Evolutionary conservation across 2,888 invertebrate genomes (phyloP).

Genomic region (Ophion costatus): DNA sequence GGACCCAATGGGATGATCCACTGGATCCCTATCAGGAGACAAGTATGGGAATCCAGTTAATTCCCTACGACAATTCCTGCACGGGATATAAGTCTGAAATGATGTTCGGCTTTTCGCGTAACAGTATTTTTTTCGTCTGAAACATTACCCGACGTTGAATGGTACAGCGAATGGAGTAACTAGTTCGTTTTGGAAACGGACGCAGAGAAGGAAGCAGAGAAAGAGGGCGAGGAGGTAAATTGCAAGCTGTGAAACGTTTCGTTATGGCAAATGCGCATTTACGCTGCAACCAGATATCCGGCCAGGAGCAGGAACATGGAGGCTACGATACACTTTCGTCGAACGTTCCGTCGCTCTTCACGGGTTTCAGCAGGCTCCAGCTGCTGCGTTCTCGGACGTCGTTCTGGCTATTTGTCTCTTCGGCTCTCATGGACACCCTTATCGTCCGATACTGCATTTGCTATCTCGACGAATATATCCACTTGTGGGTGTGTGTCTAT

Average conservation of each 20-base stretch:
- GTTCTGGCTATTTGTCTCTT: slow-evolving; percentile 64
- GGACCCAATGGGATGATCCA: too few relatives aligned
- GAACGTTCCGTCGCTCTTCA: slow-evolving; percentile 42
- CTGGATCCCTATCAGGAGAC: too few relatives aligned
- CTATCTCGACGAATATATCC: slow-evolving; percentile 32
- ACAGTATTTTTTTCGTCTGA: background rate
- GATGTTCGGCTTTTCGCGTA: too few relatives aligned
- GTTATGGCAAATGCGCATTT: background rate
- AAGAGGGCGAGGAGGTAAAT: too few relatives aligned
- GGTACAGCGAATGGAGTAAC: too few relatives aligned
- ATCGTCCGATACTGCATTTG: slow-evolving; percentile 37
- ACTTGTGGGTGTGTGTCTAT: background rate
- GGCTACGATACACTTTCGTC: slow-evolving; percentile 39
- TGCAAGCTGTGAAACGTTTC: background rate
- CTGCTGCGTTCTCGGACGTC: slow-evolving; percentile 61
- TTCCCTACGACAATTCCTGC: too few relatives aligned
- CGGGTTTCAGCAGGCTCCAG: slow-evolving; percentile 26
- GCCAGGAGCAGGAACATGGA: slow-evolving; percentile 42
- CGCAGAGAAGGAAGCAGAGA: background rate
- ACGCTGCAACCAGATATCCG: slow-evolving; percentile 19
- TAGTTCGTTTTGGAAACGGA: too few relatives aligned
- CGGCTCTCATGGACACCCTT: slow-evolving; percentile 46
- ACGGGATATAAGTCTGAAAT: too few relatives aligned
- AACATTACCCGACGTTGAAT: background rate
- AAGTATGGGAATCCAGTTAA: too few relatives aligned